These are phyloP conservation scores for Mareca strepera DNA, from an alignment of 2,797 vertebrate genomes.

Conservation along the genomic window DNA sequence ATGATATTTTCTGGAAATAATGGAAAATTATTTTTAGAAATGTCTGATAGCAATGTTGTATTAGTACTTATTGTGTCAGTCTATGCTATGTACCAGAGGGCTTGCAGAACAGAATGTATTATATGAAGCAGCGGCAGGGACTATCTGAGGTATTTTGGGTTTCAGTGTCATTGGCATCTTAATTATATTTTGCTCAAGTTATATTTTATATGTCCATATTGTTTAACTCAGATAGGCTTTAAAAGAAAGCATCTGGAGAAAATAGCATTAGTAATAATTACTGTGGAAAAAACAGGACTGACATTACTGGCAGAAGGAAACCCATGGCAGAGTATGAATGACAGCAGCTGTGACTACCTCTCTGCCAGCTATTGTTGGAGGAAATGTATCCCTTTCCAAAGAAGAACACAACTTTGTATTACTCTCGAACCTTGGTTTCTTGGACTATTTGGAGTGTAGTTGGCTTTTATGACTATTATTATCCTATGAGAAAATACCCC, in stretches of 20 bases:
- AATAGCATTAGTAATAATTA: not conserved
- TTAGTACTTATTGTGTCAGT: not conserved
- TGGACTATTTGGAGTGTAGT: not conserved
- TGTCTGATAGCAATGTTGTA: not conserved
- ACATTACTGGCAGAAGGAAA: not conserved
- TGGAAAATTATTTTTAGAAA: not conserved
- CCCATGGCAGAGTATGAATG: not conserved
- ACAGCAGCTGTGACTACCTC: not conserved
- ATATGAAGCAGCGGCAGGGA: not conserved
- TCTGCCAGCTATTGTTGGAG: not conserved
- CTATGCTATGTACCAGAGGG: not conserved
- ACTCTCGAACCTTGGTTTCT: not conserved
- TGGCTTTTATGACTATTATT: not conserved
- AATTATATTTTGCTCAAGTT: not conserved
- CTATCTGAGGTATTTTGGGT: not conserved
- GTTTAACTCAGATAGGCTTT: not conserved
- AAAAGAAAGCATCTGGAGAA: conserved; percentile 7
- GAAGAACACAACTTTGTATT: not conserved
- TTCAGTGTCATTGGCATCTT: not conserved
- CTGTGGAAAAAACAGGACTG: not conserved
- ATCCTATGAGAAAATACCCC: not conserved
- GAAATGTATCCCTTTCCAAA: not conserved
- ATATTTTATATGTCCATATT: not conserved
- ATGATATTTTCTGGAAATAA: not conserved
- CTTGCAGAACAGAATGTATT: not conserved